Base-by-base conservation (phyloP, 2,888 invertebrate species). In the Xylocampa areola region DNA sequence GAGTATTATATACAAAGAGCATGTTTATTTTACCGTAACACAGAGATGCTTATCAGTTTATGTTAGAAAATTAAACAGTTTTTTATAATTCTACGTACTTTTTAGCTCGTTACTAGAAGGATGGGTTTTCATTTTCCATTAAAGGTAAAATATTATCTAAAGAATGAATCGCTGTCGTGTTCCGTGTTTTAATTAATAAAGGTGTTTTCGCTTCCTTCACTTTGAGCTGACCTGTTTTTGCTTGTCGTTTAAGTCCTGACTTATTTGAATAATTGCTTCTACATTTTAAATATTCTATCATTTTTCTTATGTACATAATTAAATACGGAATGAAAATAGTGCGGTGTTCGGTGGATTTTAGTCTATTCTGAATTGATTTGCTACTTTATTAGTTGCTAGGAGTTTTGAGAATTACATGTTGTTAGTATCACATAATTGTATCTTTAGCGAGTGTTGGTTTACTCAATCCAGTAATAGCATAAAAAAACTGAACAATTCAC, bases 91-190 rank as follows among this genome's bases (percentile, higher is more conserved):
- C 17, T 8, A 19, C n/a, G n/a, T n/a, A 7, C 8, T 32, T 37
- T 39, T 39, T 13, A 25, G 7, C 6, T 21, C 4, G 21, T 21
- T 4, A 21, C 21, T 21, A 21, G 11, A 13, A 7, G 17, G 21
- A 5, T n/a, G n/a, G n/a, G n/a, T n/a, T n/a, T n/a, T n/a, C n/a
- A n/a, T n/a, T n/a, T n/a, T n/a, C n/a, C n/a, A n/a, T n/a, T n/a
- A n/a, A n/a, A n/a, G n/a, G n/a, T n/a, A n/a, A n/a, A n/a, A n/a
- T n/a, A n/a, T n/a, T n/a, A n/a, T n/a, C n/a, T n/a, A 47, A 32
- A 32, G 36, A 58, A 51, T 45, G 35, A 30, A 21, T 23, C 16
- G 29, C 45, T 40, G 19, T 19, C 10, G n/a, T n/a, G n/a, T 19
- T 37, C 32, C n/a, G 16, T 14, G 30, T 54, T 53, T 29, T 13